Base-by-base conservation (phyloP, 2,888 invertebrate species). In the Cerceris ruficornis region DNA sequence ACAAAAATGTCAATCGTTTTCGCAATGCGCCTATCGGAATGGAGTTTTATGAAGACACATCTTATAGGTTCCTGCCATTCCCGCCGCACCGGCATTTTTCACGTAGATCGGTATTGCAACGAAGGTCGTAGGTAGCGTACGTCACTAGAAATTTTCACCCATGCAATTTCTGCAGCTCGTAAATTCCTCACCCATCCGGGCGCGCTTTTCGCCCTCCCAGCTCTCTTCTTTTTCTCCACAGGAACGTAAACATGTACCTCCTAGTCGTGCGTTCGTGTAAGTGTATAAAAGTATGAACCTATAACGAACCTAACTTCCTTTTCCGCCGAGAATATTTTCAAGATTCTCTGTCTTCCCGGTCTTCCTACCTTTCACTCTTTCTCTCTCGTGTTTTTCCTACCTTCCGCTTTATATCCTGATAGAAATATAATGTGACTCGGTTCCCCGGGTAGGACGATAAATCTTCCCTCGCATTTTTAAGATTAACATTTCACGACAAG, bases 151-250 rank as follows among this genome's bases (percentile, higher is more conserved):
- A 77, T 77, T 77, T 77, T 77, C 73, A 64, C 59, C 73, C 73
- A 73, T 77, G 77, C 80, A 77, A 80, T 77, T 77, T 71, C 73
- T 70, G 52, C 66, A 69, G 77, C 80, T 80, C 77, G 77, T 80
- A 80, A 80, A 80, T 80, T 70, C 69, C 69, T 68, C 59, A 61
- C 8, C 49, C 57, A 52, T 73, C 52, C 43, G 14, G 49, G 6
- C 28, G 7, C 6, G 17, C 55, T 17, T 28, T 17, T 11, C 55
- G 17, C 17, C 17, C 46, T 50, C 59, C 70, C 55, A 28, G 15
- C 46, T 13, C n/a, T 59, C 65, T 66, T 58, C 71, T 54, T 71
- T 68, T 60, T 39, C 71, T 52, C 57, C 64, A 43, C 50, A 43
- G 50, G 61, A 55, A 61, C 41, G 46, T 50, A 55, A 59, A 52